A percentile compares a stretch with the other conserved stretches of the same genome.
Conservation (phyloP, 2,113 vertebrate genomes). For the Puma concolor region DNA sequence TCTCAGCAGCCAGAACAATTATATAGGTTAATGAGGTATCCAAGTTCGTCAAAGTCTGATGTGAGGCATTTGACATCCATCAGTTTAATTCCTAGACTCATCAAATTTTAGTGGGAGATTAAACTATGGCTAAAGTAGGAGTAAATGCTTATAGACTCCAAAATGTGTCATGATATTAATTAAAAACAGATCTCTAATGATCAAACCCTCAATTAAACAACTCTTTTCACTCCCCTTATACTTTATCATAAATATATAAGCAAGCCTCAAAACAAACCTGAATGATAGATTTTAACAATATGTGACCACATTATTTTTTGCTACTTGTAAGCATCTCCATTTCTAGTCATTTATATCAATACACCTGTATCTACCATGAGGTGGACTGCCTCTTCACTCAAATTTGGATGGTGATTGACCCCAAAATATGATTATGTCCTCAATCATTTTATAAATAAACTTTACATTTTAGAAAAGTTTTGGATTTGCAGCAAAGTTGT, state of each 20-base stretch:
- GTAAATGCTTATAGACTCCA: neutral
- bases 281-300: neutral
- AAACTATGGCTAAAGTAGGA: neutral
- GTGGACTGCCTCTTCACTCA: neutral
- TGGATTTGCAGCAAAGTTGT: neutral
- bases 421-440: neutral
- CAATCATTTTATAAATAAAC: neutral
- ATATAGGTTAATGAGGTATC: neutral
- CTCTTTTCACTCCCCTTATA: neutral
- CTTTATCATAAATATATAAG: neutral
- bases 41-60: neutral
- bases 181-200: neutral
- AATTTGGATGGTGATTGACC: neutral
- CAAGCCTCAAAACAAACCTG: neutral
- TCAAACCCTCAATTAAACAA: neutral
- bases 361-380: neutral
- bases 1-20: neutral
- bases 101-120: neutral
- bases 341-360: neutral
- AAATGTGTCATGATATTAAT: neutral
- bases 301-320: neutral
- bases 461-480: neutral
- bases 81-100: slow-evolving; percentile 29
- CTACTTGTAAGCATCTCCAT: neutral
- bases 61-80: neutral